phyloP scores from a whole-genome alignment of 2,797 vertebrate species.

The Nasua narica region DNA sequence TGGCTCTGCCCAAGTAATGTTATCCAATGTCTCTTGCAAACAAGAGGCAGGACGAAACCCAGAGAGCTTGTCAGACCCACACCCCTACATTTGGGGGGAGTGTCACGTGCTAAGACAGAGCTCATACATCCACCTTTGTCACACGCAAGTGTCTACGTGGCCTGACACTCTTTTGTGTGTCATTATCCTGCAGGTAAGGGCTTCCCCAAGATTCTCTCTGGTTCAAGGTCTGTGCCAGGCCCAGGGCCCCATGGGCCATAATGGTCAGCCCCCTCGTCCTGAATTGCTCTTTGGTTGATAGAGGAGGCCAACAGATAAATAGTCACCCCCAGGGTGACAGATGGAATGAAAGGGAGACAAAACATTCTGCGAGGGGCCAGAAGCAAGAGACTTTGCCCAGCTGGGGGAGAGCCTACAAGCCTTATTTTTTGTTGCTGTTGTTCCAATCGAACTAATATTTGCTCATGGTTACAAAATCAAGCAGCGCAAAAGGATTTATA shows the following conservation, averaged over 20 bases:
- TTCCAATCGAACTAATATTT: background rate
- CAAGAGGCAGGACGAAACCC: background rate
- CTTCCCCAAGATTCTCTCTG: background rate
- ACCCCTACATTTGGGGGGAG: background rate
- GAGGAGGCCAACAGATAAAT: background rate
- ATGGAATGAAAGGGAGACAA: background rate
- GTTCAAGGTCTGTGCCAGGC: too few species aligned
- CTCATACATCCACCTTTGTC: accelerated
- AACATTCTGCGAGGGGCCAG: background rate
- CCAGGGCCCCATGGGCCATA: accelerated
- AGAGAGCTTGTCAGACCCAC: background rate
- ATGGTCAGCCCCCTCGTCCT: background rate
- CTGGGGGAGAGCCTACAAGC: background rate
- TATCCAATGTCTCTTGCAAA: background rate
- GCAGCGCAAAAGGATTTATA: background rate
- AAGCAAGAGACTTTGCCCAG: background rate
- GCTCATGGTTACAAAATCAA: background rate
- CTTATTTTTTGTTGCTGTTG: background rate
- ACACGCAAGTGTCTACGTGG: accelerated
- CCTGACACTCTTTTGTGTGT: too few species aligned
- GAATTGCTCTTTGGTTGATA: background rate
- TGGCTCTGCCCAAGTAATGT: background rate
- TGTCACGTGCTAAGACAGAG: too few species aligned
- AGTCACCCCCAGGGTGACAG: background rate
- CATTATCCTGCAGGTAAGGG: background rate